A percentile compares a stretch with the other conserved stretches of the same genome.
Evolutionary conservation across 2,797 vertebrate genomes (phyloP).

Genomic region (Neostethus bicornis): DNA sequence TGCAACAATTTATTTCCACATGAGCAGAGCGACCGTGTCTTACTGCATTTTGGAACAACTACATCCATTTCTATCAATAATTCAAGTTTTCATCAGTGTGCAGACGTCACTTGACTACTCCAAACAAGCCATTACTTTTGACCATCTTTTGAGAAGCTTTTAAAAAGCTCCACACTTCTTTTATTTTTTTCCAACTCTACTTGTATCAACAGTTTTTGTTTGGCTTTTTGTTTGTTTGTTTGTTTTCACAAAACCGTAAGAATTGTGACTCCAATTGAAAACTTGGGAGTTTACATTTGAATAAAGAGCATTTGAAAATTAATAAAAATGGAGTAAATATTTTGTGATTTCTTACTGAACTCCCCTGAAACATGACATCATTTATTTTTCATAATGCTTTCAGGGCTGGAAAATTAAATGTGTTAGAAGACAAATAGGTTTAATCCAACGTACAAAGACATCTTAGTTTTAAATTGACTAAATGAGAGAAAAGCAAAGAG

Average conservation of each 20-base stretch:
- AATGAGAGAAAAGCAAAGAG: not conserved
- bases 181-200: not conserved
- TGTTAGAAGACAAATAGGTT: not conserved
- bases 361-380: too few relatives aligned
- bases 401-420: too few relatives aligned
- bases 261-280: too few relatives aligned
- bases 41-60: not conserved
- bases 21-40: not conserved
- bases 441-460: not conserved
- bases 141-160: too few relatives aligned
- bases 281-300: too few relatives aligned
- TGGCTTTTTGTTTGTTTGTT: too few relatives aligned
- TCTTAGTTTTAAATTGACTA: not conserved
- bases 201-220: too few relatives aligned
- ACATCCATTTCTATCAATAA: not conserved
- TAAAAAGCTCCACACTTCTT: too few relatives aligned
- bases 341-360: too few relatives aligned
- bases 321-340: too few relatives aligned
- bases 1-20: not conserved
- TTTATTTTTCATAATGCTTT: too few relatives aligned
- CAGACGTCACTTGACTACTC: not conserved
- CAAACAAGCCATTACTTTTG: not conserved
- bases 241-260: constrained; percentile 3
- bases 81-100: not conserved
- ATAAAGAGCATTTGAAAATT: too few relatives aligned